These are phyloP conservation scores for Pipa parva DNA, from an alignment of 2,113 vertebrate species.

Conservation along the genomic window DNA sequence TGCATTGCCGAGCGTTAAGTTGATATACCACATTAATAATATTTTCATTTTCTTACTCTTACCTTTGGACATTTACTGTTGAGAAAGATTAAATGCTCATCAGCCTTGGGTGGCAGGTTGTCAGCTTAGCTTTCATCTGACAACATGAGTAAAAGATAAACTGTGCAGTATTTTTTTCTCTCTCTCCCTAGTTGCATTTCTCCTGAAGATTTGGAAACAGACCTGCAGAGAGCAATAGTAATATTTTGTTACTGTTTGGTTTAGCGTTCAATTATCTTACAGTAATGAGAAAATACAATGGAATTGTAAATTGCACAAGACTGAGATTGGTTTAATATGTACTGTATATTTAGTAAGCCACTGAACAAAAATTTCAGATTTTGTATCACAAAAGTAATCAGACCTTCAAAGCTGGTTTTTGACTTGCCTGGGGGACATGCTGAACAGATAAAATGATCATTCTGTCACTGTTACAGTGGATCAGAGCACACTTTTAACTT, in stretches of 20 bases:
- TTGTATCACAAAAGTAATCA: background rate
- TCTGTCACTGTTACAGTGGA: background rate
- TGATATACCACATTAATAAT: slow-evolving; percentile 39
- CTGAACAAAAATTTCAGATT: background rate
- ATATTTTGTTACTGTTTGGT: background rate
- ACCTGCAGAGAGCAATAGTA: background rate
- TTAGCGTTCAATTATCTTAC: background rate
- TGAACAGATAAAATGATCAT: background rate
- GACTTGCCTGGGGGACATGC: background rate
- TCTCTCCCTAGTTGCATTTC: background rate
- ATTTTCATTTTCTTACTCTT: slow-evolving; percentile 37
- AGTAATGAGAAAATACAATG: background rate
- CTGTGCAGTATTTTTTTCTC: background rate
- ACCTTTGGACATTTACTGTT: slow-evolving; percentile 35
- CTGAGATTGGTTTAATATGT: no score
- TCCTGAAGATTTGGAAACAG: background rate
- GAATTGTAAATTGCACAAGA: background rate
- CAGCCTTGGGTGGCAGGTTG: slow-evolving; percentile 31
- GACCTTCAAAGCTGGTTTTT: background rate
- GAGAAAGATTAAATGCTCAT: slow-evolving; percentile 35
- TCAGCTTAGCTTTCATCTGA: slow-evolving; percentile 38
- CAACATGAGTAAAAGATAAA: slow-evolving; percentile 24
- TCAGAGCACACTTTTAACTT: background rate
- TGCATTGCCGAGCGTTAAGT: slow-evolving; percentile 48
- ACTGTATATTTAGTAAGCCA: no score